Base-by-base conservation (phyloP, 2,888 invertebrate genomes). In the Eledone cirrhosa region DNA sequence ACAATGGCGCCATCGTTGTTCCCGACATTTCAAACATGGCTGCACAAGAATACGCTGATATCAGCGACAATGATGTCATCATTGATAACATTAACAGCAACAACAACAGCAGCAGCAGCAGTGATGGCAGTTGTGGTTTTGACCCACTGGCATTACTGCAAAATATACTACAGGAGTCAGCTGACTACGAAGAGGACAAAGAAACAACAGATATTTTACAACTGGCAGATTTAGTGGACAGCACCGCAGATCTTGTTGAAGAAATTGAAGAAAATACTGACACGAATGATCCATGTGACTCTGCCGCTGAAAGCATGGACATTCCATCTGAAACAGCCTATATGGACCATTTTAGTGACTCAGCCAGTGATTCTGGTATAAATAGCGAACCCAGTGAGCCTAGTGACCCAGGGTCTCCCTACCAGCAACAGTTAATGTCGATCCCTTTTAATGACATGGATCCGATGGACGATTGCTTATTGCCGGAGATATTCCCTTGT, bases 341-440 rank as follows among this genome's bases (percentile, higher is more conserved):
- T 24, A 27, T 27, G 65, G 27, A 63, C 11, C 16, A 31, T 8
- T 14, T 77, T 14, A 33, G 67, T 24, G 72, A 72, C 33, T 72
- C 72, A 22, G 72, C 33, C 22, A 84, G 85, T 80, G 87, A 88
- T 77, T 87, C 87, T 53, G 87, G 85, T 48, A 81, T 84, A 13
- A 67, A 80, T 76, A 84, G 86, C 78, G 86, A 88, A 74, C 65
- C 81, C 41, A 85, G 86, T 80, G 88, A 86, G 65, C 24, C 8
- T 14, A 41, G 72, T 31, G 31, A 72, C 22, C 72, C 72, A 14
- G 41, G 11, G 11, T 69, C 69, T 19, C 72, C 72, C 22, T 72
- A 72, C 29, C 72, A 72, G 14, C 31, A 72, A 22, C 72, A 72
- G n/a, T 41, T n/a, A 8, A 22, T 33, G 31, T 8, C 41, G 11